Evolutionary conservation across 53 echinoderm and acorn worm genomes (phyloP), one percentile per base, ranked within the genome.

Genomic region (Stichopus horrens): DNA sequence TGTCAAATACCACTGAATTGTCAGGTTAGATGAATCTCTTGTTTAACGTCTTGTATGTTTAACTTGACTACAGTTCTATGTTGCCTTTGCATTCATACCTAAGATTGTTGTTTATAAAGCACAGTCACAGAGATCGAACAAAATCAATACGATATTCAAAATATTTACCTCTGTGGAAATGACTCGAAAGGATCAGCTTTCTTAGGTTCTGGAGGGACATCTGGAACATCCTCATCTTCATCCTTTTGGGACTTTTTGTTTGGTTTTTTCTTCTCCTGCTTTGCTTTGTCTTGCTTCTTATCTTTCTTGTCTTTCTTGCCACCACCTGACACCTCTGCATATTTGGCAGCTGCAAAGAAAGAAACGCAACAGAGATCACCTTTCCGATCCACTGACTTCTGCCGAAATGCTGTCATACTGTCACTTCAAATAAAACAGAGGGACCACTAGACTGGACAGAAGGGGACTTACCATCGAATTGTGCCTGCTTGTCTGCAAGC

Each of bases 401-500:
- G 37, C 37, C 2, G 37, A 37, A 37, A 37, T 37, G 2, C 37
- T 37, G 37, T 2, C 37, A 37, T 37, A 37, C 2, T 37, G 37
- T 37, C 37, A 37, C 37, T 37, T 37, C 37, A 0, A 37, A 37
- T 37, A 0, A 37, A 37, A 37, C 37, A 37, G 37, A 37, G 37
- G 37, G 37, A 37, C 37, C 37, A 37, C 2, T 37, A 37, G 37
- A 37, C 37, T 37, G 37, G 37, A 37, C 1, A 37, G 37, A 37
- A 37, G 37, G 2, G 37, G 37, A 37, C 96, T 88, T 80, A 98
- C 99, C 93, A 77, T 98, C 99, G 94, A 98, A 98, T 83, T 96
- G 95, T 23, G 99, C 96, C 90, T 92, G 92, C 81, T 96, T 98
- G 71, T 90, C 93, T 81, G 94, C 94, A 0, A 98, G 94, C 6